Evolutionary conservation across 2,888 invertebrate genomes (phyloP), one percentile per base, ranked within the genome.

Genomic region (Cheilosia variabilis): DNA sequence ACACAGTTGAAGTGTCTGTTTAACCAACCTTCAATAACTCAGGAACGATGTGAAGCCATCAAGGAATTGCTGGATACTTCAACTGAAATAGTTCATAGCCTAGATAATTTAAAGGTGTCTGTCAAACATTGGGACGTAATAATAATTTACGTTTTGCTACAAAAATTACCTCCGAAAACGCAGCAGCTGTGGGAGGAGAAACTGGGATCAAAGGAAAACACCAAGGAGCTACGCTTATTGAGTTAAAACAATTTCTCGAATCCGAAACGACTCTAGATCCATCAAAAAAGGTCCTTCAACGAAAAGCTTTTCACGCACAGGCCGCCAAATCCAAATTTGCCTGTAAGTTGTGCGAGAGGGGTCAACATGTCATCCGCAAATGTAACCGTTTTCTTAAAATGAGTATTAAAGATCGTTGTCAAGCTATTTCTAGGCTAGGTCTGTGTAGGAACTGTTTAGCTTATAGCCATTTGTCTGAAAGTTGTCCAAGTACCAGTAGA

Each of bases 331-430:
- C 50, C 0, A 34, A 34, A 27, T 53, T 43, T 7, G 19, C 52
- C 6, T 83, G 79, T n/a, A 63, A 60, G 41, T 4, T 79, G 5
- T 80, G 66, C 41, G 60, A 45, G 13, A 63, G 55, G 4, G 71
- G 79, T 3, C 57, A 19, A 7, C 83, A 83, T 68, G 22, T 53
- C 2, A 82, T 87, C 2, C 79, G 79, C 10, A 68, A 76, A 24
- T 87, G 82, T 24, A 62, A 62, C 0, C 47, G 43, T 1, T 79
- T 87, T 31, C n/a, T 83, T 2, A 47, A 57, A 22, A 65, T 82
- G 50, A 57, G 34, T 19, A 24, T 62, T 2, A 43, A n/a, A 1
- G 47, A 66, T 17, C 60, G 76, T 9, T 3, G 37, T 10, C 19
- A 50, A 3, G 22, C 5, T 13, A 45, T 79, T 43, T 37, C 37